Conservation (phyloP, 2,113 vertebrate genomes). For the Uria lomvia region DNA sequence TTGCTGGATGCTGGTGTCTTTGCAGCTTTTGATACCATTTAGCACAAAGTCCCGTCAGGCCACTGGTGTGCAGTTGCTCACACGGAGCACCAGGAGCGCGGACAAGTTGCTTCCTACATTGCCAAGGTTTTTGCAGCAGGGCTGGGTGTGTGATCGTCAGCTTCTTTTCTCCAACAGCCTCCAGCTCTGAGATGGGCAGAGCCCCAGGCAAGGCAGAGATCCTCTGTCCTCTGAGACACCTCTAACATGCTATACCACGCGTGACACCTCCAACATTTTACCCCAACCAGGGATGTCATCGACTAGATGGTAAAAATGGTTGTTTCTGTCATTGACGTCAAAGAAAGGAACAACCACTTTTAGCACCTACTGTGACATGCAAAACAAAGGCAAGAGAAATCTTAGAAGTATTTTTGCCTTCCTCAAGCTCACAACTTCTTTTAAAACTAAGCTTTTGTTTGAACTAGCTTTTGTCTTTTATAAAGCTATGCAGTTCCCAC, state of each 20-base stretch:
- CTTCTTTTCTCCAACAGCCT: not conserved
- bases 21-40: not conserved
- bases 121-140: not conserved
- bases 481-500: not conserved
- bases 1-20: not conserved
- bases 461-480: not conserved
- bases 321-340: not conserved
- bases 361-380: not conserved
- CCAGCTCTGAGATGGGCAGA: not conserved
- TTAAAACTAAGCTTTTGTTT: not conserved
- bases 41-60: not conserved
- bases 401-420: not conserved
- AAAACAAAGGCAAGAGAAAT: not conserved
- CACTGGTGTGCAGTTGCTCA: not conserved
- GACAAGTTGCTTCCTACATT: not conserved
- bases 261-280: not conserved
- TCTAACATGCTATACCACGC: not conserved
- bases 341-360: not conserved
- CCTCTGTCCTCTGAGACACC: not conserved
- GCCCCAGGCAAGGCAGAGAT: not conserved
- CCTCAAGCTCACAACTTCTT: not conserved
- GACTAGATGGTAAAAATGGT: not conserved
- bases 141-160: not conserved
- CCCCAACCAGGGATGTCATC: not conserved
- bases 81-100: fast-evolving